Evolutionary conservation across 2,797 vertebrate genomes (phyloP).

Genomic region (Macrochelys suwanniensis): DNA sequence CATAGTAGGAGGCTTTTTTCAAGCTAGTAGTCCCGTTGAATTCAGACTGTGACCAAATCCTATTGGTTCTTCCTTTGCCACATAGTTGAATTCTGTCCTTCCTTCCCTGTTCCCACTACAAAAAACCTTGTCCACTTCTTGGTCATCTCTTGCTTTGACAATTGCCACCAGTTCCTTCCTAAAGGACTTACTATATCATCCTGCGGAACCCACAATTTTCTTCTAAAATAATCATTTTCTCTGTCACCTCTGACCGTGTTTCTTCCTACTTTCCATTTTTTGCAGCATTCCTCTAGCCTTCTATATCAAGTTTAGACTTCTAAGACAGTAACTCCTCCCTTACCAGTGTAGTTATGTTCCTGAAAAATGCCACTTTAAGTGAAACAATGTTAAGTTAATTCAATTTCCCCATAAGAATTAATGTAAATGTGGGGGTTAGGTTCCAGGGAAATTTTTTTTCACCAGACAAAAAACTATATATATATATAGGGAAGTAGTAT

Average conservation of each 20-base stretch:
- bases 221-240: neutral
- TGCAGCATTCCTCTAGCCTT: neutral
- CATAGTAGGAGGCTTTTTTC: constrained; percentile 20
- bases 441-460: no score
- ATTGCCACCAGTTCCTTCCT: neutral
- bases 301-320: neutral
- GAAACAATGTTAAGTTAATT: no score
- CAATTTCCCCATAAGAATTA: no score
- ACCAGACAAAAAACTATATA: no score
- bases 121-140: neutral
- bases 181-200: fast-evolving
- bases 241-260: neutral
- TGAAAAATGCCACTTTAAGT: no score
- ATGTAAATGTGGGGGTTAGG: no score
- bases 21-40: neutral
- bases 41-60: constrained; percentile 21
- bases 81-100: neutral
- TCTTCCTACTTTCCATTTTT: neutral
- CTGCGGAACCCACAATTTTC: neutral
- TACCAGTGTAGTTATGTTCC: no score
- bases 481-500: no score
- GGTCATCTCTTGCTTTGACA: neutral
- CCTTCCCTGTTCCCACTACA: neutral
- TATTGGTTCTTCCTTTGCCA: neutral
- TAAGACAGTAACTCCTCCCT: no score